These are phyloP conservation scores for Agriopis leucophaearia DNA, from an alignment of 2,888 invertebrate species.

Conservation along the genomic window DNA sequence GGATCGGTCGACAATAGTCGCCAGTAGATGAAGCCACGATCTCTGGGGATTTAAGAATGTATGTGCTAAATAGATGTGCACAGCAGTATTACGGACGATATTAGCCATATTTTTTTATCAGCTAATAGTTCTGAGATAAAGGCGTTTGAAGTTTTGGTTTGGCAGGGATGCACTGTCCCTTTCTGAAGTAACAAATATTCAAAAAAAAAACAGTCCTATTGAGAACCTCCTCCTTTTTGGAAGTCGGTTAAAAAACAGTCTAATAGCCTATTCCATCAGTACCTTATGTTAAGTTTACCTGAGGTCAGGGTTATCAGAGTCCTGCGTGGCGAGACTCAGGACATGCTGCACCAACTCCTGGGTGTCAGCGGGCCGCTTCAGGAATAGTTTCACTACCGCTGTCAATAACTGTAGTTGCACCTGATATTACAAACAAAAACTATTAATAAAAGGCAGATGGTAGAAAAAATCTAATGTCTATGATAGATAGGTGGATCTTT, in stretches of 20 bases:
- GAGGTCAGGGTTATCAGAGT: constrained; percentile 99
- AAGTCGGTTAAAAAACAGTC: neutral
- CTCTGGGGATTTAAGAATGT: constrained; percentile 82
- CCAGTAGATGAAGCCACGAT: constrained; percentile 99
- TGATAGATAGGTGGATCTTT: no score
- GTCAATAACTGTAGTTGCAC: constrained; percentile 98
- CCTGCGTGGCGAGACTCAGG: constrained; percentile 93
- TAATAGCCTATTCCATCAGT: no score
- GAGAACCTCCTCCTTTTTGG: no score
- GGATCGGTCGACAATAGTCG: constrained; percentile 99
- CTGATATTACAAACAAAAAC: constrained; percentile 48
- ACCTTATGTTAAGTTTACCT: constrained; percentile 60
- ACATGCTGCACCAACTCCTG: constrained; percentile 99
- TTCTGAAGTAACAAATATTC: no score
- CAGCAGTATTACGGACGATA: no score
- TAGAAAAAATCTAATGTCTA: no score
- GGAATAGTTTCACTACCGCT: constrained; percentile 99
- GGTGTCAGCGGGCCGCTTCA: constrained; percentile 99
- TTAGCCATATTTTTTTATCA: no score
- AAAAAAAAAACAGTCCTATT: no score
- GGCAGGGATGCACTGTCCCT: constrained; percentile 86
- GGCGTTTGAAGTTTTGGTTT: no score
- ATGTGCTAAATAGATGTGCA: no score
- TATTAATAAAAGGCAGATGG: neutral
- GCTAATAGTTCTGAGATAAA: no score